Evolutionary conservation across 1,140 invertebrate genomes (phyloP).

Genomic region (Drosophila dunni): DNA sequence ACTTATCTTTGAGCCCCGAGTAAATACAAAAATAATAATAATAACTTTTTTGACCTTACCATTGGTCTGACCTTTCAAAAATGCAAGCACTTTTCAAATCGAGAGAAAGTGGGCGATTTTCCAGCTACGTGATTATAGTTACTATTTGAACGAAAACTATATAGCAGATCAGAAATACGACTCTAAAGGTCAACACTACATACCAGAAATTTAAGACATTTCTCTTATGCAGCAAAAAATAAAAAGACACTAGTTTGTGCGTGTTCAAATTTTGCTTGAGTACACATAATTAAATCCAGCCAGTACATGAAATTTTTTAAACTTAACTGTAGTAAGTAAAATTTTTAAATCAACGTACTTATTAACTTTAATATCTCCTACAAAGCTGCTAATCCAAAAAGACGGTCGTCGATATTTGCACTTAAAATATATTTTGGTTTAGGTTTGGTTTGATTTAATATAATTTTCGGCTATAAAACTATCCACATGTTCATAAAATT

Average conservation of each 20-base stretch:
- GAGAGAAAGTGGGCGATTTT: background rate
- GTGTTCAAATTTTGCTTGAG: background rate
- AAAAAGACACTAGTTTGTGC: no score
- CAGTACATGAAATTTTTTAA: no score
- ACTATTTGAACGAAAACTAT: constrained; percentile 57
- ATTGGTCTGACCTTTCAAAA: constrained; percentile 64
- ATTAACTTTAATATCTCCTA: background rate
- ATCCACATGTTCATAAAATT: constrained; percentile 17
- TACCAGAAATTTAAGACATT: constrained; percentile 17
- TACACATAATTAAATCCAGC: background rate
- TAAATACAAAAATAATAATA: background rate
- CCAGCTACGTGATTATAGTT: constrained; percentile 59
- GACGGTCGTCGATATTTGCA: background rate
- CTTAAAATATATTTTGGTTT: background rate
- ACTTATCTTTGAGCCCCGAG: background rate
- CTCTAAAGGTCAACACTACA: background rate
- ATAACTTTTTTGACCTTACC: constrained; percentile 63
- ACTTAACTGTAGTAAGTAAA: background rate
- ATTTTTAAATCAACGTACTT: constrained; percentile 23
- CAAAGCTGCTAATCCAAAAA: constrained; percentile 54
- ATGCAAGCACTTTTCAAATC: constrained; percentile 35
- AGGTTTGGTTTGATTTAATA: constrained; percentile 1
- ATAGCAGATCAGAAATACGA: constrained; percentile 43
- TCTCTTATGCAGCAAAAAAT: constrained; percentile 56
- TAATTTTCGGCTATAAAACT: background rate